phyloP scores from a whole-genome alignment of 2,797 vertebrate species.

The Prunella strophiata region DNA sequence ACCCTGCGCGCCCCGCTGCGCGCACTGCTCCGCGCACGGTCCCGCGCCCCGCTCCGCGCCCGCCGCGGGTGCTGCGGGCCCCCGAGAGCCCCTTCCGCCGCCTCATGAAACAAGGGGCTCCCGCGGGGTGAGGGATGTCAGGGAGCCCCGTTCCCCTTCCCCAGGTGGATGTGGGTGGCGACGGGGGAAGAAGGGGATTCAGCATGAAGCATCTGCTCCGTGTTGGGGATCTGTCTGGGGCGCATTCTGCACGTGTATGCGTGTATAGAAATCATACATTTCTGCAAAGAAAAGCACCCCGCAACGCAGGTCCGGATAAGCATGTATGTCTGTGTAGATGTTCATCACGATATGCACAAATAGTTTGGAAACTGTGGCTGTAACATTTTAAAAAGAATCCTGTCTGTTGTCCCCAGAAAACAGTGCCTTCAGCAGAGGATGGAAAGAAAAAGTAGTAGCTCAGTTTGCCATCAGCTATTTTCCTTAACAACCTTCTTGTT shows the following conservation, averaged over 20 bases:
- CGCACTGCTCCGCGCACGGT: not conserved
- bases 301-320: rapidly evolving
- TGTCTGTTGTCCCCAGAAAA: not conserved
- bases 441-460: not conserved
- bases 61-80: not conserved
- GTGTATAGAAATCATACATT: not conserved
- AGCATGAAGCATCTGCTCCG: not conserved
- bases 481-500: not conserved
- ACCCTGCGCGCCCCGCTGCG: not conserved
- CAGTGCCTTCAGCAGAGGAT: not conserved
- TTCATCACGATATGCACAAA: not conserved
- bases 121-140: not conserved
- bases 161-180: not conserved
- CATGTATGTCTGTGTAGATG: not conserved
- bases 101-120: rapidly evolving
- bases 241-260: rapidly evolving
- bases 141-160: not conserved
- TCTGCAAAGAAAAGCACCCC: not conserved
- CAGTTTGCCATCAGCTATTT: not conserved
- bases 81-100: not conserved
- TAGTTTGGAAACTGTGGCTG: not conserved
- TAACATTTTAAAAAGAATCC: not conserved
- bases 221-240: not conserved
- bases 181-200: not conserved
- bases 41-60: not conserved